phyloP scores from a whole-genome alignment of 2,797 vertebrate species.

The Leucoraja ocellata region DNA sequence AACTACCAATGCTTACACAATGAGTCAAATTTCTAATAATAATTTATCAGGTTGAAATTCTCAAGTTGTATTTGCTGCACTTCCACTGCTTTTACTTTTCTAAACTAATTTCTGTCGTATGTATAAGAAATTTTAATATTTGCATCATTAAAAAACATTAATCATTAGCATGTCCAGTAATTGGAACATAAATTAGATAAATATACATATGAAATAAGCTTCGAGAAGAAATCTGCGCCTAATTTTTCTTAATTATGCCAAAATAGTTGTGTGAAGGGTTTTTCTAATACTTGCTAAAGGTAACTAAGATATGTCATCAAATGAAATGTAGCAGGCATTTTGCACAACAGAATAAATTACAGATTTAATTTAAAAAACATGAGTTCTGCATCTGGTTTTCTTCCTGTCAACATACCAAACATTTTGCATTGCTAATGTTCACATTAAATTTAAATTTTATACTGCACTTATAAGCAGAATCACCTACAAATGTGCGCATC shows the following conservation, averaged over 20 bases:
- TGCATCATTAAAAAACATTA: background rate
- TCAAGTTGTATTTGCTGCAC: background rate
- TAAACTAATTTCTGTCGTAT: background rate
- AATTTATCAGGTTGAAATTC: background rate
- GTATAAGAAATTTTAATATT: background rate
- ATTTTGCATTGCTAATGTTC: background rate
- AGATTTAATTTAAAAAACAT: background rate
- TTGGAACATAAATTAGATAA: background rate
- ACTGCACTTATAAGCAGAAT: background rate
- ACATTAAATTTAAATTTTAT: background rate
- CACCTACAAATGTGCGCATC: too few species aligned
- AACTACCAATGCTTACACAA: background rate
- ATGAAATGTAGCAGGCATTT: background rate
- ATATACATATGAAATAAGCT: background rate
- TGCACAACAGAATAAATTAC: background rate
- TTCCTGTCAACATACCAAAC: background rate
- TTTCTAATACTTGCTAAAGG: background rate
- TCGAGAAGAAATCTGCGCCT: background rate
- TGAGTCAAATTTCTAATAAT: constrained; percentile 23
- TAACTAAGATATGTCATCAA: background rate
- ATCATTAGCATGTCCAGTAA: background rate
- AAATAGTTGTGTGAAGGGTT: background rate
- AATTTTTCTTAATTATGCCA: background rate
- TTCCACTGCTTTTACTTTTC: background rate
- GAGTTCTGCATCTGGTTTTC: background rate